Evolutionary conservation across 1,140 invertebrate genomes (phyloP).

Genomic region (Gyrodactylus salaris): DNA sequence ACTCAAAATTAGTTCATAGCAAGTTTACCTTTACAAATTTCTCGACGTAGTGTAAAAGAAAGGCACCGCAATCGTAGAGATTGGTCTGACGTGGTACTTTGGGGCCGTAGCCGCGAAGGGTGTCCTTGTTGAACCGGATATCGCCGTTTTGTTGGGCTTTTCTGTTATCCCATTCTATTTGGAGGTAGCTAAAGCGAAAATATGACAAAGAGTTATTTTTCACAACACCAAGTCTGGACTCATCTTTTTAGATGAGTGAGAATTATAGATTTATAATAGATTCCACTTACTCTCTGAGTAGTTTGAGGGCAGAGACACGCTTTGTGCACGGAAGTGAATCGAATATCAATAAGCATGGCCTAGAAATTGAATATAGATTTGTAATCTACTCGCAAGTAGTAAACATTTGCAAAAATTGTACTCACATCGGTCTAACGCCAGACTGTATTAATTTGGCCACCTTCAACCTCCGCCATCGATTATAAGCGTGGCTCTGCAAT

Average conservation of each 20-base stretch:
- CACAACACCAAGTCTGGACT: not conserved
- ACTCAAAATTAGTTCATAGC: not conserved
- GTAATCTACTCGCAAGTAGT: not conserved
- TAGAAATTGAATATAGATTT: constrained; percentile 9
- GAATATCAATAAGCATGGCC: constrained; percentile 63
- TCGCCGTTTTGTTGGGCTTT: constrained; percentile 28
- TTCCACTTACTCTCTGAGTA: constrained; percentile 29
- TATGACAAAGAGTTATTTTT: not conserved
- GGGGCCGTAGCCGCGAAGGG: constrained; percentile 31
- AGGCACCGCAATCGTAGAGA: constrained; percentile 76
- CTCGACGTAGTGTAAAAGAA: constrained; percentile 71
- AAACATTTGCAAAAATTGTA: not conserved
- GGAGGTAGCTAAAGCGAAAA: constrained; percentile 31
- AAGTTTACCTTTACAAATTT: constrained; percentile 38
- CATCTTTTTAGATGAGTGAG: too few relatives aligned
- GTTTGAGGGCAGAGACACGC: constrained; percentile 42
- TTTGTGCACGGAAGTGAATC: constrained; percentile 51
- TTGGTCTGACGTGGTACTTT: constrained; percentile 82
- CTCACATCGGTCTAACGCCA: constrained; percentile 5
- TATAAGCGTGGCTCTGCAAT: constrained; percentile 9
- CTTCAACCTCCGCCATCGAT: constrained; percentile 8
- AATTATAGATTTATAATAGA: too few relatives aligned
- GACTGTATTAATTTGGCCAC: not conserved
- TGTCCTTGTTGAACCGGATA: constrained; percentile 17
- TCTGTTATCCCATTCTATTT: constrained; percentile 49